phyloP scores from a whole-genome alignment of 2,113 vertebrate species.

The Mystacornis crossleyi region DNA sequence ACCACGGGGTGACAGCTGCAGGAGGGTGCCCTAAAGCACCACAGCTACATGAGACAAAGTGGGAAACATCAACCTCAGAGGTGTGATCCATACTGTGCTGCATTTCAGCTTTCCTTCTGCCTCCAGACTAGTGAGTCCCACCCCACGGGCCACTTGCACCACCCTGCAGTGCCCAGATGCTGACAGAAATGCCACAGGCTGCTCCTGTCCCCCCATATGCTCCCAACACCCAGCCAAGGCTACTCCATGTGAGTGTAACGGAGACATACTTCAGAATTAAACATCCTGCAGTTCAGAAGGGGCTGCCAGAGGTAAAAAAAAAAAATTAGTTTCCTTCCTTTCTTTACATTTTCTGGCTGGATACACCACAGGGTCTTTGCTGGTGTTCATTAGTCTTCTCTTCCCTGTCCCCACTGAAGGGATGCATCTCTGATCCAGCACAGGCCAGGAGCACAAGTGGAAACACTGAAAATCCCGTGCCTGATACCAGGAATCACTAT shows the following conservation, averaged over 20 bases:
- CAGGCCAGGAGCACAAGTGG: neutral
- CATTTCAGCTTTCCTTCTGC: neutral
- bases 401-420: neutral
- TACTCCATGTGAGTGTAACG: neutral
- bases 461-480: neutral
- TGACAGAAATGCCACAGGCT: neutral
- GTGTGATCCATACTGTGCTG: neutral
- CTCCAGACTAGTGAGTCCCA: neutral
- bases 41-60: neutral
- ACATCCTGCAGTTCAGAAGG: constrained; percentile 18
- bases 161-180: neutral
- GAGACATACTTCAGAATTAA: neutral
- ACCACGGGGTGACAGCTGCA: neutral
- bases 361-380: neutral
- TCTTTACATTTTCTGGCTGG: neutral
- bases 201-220: neutral
- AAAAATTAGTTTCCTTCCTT: neutral
- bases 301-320: neutral
- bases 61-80: neutral
- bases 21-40: neutral
- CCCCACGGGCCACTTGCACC: neutral
- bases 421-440: neutral
- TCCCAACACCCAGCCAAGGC: neutral
- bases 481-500: neutral
- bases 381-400: neutral